Base-by-base conservation (phyloP, 1,140 invertebrate genomes). In the Cyrtorhinus lividipennis region DNA sequence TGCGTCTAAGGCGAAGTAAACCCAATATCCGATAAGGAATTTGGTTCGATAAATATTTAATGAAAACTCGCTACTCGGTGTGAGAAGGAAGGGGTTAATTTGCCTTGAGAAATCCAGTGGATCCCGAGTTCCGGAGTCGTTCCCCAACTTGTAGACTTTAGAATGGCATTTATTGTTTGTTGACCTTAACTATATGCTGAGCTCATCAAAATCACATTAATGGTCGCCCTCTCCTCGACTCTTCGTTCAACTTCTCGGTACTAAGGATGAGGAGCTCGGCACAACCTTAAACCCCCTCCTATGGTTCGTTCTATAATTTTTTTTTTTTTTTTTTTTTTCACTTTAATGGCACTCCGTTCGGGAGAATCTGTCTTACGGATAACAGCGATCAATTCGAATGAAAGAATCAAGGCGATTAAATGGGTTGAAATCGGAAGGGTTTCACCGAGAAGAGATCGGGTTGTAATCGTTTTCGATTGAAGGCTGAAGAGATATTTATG, bases 201-300 rank as follows among this genome's bases (percentile, higher is more conserved):
- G 56, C 23, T 58, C 56, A 25, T 58, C 56, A 58, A 58, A 58
- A 58, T 58, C 56, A 24, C 56, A 58, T 58, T 58, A 58, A 58
- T 58, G 25, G 12, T 20, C 20, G 48, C 48, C 20, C 48, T 20
- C 48, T 22, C 48, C 48, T 20, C 48, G 5, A 3, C 48, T 20
- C 18, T 5, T 20, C 48, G 12, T 20, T 15, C 20, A 5, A 53
- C 18, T 20, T 20, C 48, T 10, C 48, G 30, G 15, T n/a, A n/a
- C n/a, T n/a, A n/a, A n/a, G n/a, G n/a, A n/a, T n/a, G n/a, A n/a
- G n/a, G n/a, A n/a, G n/a, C n/a, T n/a, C n/a, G n/a, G n/a, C n/a
- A n/a, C n/a, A n/a, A n/a, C n/a, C n/a, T n/a, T n/a, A n/a, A n/a
- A n/a, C n/a, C n/a, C n/a, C n/a, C n/a, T n/a, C n/a, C n/a, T n/a